phyloP scores from a whole-genome alignment of 1,140 invertebrate species.

The Saxidomus purpurata region DNA sequence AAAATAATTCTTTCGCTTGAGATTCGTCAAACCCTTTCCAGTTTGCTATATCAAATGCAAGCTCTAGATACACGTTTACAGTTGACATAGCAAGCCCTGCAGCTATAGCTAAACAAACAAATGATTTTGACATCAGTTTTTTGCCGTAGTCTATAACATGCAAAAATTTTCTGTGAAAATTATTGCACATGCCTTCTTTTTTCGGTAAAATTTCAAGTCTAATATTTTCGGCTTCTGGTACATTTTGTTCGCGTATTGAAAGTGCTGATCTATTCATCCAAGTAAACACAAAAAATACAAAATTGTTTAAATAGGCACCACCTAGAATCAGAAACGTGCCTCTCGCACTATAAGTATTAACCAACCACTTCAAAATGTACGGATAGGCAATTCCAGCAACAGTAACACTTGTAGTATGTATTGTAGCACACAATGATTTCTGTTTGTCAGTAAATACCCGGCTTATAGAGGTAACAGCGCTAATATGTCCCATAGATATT shows the following conservation, averaged over 20 bases:
- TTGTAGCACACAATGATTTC: neutral
- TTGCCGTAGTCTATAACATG: neutral
- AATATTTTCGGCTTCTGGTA: neutral
- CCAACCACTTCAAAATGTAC: neutral
- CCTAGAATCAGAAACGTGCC: neutral
- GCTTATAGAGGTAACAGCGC: neutral
- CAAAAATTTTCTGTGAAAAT: too few species aligned
- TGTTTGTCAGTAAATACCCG: neutral
- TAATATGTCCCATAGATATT: neutral
- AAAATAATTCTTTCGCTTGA: neutral
- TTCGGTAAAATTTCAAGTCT: neutral
- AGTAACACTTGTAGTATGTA: neutral
- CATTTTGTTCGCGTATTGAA: too few species aligned
- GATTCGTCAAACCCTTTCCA: neutral
- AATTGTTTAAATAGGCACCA: neutral
- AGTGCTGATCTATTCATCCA: neutral
- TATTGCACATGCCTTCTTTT: too few species aligned
- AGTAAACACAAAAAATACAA: neutral
- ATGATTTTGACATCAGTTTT: neutral
- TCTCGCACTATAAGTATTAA: neutral
- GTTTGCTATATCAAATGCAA: neutral
- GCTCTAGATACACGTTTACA: neutral
- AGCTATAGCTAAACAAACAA: neutral
- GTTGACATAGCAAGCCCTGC: neutral
- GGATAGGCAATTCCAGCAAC: neutral